phyloP scores from a whole-genome alignment of 2,888 invertebrate species.

The Lochmaea capreae region DNA sequence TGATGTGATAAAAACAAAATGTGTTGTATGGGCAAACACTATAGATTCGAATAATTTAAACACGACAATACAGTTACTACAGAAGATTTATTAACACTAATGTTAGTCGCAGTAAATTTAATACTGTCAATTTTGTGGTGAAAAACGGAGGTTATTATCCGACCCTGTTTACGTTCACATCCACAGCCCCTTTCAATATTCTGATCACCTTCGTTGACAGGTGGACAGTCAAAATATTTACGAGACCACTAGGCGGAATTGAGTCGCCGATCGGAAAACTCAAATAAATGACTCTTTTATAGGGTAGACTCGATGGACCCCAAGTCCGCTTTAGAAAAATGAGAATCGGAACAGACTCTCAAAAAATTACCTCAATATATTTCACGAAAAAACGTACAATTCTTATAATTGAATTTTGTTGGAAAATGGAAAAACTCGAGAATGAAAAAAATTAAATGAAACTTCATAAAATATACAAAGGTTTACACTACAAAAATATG shows the following conservation, averaged over 20 bases:
- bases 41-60: not conserved
- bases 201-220: slow-evolving; percentile 56
- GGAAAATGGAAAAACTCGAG: not conserved
- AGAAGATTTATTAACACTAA: slow-evolving; percentile 8
- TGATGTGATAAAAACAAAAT: not conserved
- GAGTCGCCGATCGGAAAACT: slow-evolving; percentile 37
- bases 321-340: slow-evolving; percentile 27
- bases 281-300: slow-evolving; percentile 44
- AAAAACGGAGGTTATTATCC: slow-evolving; percentile 8
- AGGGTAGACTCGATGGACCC: slow-evolving; percentile 29
- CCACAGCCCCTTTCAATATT: slow-evolving; percentile 54
- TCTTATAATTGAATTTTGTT: slow-evolving; percentile 24
- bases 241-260: slow-evolving; percentile 47
- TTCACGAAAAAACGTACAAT: slow-evolving; percentile 21
- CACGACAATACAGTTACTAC: not conserved
- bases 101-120: slow-evolving; percentile 14
- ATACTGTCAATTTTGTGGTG: slow-evolving; percentile 8
- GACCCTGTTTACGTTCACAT: slow-evolving; percentile 12
- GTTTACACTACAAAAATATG: too few species aligned
- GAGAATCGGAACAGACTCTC: slow-evolving; percentile 18
- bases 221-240: slow-evolving; percentile 58
- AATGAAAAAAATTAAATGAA: not conserved
- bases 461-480: too few species aligned
- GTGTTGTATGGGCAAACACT: not conserved
- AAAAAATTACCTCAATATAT: slow-evolving; percentile 9